Evolutionary conservation across 2,888 invertebrate species (phyloP).

Genomic region (Eristalis pertinax): DNA sequence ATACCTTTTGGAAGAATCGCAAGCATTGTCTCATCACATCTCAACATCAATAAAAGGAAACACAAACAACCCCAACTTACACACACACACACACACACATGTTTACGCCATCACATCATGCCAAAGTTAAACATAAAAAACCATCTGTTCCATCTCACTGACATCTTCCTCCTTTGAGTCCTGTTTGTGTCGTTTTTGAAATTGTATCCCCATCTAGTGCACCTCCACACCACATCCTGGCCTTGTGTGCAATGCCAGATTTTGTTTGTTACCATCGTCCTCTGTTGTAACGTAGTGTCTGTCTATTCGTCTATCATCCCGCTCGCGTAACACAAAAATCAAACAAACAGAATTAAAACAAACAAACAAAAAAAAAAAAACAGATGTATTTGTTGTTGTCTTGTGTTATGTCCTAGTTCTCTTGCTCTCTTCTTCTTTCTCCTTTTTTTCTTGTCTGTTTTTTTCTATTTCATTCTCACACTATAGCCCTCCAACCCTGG

Average conservation of each 20-base stretch:
- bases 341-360: constrained; percentile 36
- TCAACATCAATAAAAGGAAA: constrained; percentile 15
- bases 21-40: constrained; percentile 21
- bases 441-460: constrained; percentile 75
- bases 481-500: constrained; percentile 81
- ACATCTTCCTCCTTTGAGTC: constrained; percentile 28
- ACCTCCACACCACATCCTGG: constrained; percentile 30
- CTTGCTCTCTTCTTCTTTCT: constrained; percentile 78
- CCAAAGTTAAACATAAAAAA: neutral
- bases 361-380: constrained; percentile 43
- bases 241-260: constrained; percentile 5
- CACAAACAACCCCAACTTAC: constrained; percentile 6
- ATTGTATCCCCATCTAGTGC: constrained; percentile 27
- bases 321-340: constrained; percentile 57
- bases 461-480: constrained; percentile 73
- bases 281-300: constrained; percentile 41
- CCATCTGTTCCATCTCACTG: constrained; percentile 25
- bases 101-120: neutral
- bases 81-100: constrained; percentile 42
- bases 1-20: constrained; percentile 38
- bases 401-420: constrained; percentile 77
- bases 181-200: constrained; percentile 47
- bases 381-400: constrained; percentile 66
- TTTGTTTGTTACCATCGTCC: constrained; percentile 22
- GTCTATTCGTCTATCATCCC: constrained; percentile 43